Conservation (phyloP, 2,888 invertebrate genomes). For the Dicyrtoma fusca region DNA sequence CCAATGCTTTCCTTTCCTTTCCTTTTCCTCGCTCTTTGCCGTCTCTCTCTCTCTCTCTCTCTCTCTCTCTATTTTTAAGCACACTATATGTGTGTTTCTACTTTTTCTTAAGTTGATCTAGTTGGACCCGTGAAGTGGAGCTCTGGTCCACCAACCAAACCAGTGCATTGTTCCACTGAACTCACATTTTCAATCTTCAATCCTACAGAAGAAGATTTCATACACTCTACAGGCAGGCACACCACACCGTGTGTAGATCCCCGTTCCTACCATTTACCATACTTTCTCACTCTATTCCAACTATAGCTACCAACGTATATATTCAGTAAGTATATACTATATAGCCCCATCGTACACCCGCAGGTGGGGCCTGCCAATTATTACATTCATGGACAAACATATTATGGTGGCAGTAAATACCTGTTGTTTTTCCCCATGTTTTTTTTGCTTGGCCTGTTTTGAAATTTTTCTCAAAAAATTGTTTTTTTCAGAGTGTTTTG, state of each 20-base stretch:
- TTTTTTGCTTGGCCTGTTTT: too few species aligned
- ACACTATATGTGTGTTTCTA: conserved; percentile 33
- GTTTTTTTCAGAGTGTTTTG: too few species aligned
- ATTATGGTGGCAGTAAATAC: too few species aligned
- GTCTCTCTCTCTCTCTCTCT: neutral
- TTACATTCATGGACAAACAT: too few species aligned
- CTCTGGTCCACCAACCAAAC: conserved; percentile 36
- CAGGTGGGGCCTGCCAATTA: too few species aligned
- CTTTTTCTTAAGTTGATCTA: conserved; percentile 41
- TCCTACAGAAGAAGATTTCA: conserved; percentile 13
- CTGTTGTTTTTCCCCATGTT: too few species aligned
- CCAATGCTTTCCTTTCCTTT: too few species aligned
- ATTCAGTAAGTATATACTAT: too few species aligned
- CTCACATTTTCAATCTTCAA: conserved; percentile 23
- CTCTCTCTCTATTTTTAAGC: conserved; percentile 43
- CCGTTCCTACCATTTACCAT: neutral
- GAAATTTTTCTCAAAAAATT: too few species aligned
- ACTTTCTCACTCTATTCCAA: neutral
- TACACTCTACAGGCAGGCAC: neutral
- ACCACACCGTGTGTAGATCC: neutral
- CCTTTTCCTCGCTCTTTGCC: too few species aligned
- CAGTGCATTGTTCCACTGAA: conserved; percentile 42
- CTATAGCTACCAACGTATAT: neutral
- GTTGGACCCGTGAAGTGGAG: conserved; percentile 41
- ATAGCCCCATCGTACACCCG: neutral